A percentile compares a stretch with the other conserved stretches of the same genome.
These are phyloP conservation scores for Spialia ferax DNA, from an alignment of 2,888 invertebrate species.

Conservation along the genomic window DNA sequence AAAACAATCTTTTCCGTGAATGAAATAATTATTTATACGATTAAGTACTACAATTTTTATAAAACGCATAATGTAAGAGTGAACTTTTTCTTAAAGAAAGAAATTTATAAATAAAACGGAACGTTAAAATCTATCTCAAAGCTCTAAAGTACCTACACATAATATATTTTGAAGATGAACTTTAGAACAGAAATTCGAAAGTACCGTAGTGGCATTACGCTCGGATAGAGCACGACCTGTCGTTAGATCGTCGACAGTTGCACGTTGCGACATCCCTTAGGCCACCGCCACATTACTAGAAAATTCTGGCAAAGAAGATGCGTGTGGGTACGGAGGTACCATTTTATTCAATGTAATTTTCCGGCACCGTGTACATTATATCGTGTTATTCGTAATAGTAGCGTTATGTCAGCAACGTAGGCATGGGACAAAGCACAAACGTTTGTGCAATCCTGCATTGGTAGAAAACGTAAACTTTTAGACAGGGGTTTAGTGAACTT, in stretches of 20 bases:
- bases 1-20: too few relatives aligned
- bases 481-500: too few relatives aligned
- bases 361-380: too few relatives aligned
- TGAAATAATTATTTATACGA: too few relatives aligned
- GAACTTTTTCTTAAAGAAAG: not conserved
- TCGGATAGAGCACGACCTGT: slow-evolving; percentile 56
- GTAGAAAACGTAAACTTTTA: too few relatives aligned
- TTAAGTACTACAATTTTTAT: too few relatives aligned
- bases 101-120: not conserved
- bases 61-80: not conserved
- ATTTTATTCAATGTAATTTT: too few relatives aligned
- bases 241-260: slow-evolving; percentile 55
- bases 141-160: not conserved
- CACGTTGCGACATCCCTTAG: slow-evolving; percentile 68
- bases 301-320: not conserved
- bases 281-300: not conserved
- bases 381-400: too few relatives aligned
- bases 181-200: slow-evolving; percentile 43
- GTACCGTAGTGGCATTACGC: slow-evolving; percentile 46
- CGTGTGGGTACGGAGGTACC: too few relatives aligned
- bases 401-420: too few relatives aligned
- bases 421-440: too few relatives aligned
- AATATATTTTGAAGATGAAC: slow-evolving; percentile 14
- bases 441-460: too few relatives aligned
- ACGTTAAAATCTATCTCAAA: not conserved